Base-by-base conservation (phyloP, 1,140 invertebrate genomes). In the Reticulitermes speratus region DNA sequence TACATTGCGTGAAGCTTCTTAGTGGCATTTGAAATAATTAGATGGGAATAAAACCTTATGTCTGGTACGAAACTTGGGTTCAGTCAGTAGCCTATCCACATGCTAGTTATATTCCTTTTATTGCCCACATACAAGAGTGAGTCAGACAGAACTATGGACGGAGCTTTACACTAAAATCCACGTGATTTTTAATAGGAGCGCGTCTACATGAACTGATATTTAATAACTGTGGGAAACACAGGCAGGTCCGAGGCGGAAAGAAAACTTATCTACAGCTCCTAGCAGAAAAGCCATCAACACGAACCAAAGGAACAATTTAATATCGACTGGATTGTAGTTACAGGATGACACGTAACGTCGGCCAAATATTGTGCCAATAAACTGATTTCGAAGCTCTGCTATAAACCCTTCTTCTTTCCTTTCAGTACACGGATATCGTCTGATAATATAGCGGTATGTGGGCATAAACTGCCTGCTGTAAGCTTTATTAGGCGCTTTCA, bases 11-110 rank as follows among this genome's bases (percentile, higher is more conserved):
- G 65, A 25, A 30, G n/a, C 65, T 75, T 75, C 30, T 75, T 75
- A 75, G 30, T 75, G 65, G 65, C 65, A 75, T 75, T 75, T 75
- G 65, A 75, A 75, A 75, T 75, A 75, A 75, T 75, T 75, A 75
- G 65, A 30, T 75, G 65, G 65, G 65, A 75, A 75, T 75, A 75
- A 30, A 75, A 75, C 65, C 65, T 75, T 75, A 75, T 75, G 65
- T 75, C n/a, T 75, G 65, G 25, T 75, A 75, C n/a, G 65, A 75
- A 75, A 75, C 65, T 75, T 75, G 7, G 65, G 11, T 30, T 75
- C 65, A 30, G n/a, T 8, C 25, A 30, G n/a, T 75, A 38, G 38
- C 38, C 38, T 38, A 55, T 55, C 52, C 19, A 75, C n/a, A 30
- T 19, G 9, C 65, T 7, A 75, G 8, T 9, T 30, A 25, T 75